Evolutionary conservation across 2,113 vertebrate genomes (phyloP).

Genomic region (Aramus guarauna): DNA sequence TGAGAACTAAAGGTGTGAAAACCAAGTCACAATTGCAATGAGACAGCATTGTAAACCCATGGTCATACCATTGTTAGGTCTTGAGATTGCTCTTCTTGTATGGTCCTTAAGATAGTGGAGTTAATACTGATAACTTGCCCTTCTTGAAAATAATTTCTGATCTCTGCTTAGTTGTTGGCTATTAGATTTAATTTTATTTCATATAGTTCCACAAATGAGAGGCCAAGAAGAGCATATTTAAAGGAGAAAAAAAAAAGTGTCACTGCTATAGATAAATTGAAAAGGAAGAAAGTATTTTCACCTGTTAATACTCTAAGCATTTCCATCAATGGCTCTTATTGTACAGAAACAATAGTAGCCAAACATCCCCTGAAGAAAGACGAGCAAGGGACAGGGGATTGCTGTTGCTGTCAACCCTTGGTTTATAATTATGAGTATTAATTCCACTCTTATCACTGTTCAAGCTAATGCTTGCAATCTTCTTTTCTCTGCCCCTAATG

Average conservation of each 20-base stretch:
- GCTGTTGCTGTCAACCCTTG: not conserved
- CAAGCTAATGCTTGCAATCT: not conserved
- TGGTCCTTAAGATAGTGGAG: not conserved
- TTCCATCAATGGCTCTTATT: rapidly evolving
- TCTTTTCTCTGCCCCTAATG: not conserved
- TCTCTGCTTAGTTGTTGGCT: not conserved
- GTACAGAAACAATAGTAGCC: not conserved
- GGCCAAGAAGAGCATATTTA: not conserved
- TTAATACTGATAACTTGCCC: not conserved
- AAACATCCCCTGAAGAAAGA: not conserved
- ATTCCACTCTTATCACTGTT: not conserved
- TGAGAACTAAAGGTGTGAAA: not conserved
- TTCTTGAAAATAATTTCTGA: not conserved
- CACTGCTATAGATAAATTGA: not conserved
- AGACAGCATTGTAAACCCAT: not conserved
- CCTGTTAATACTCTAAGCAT: not conserved
- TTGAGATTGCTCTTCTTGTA: not conserved
- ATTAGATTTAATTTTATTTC: not conserved
- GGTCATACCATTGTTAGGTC: not conserved
- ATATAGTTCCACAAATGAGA: not conserved
- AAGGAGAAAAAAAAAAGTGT: not conserved
- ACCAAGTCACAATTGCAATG: not conserved
- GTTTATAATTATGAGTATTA: not conserved
- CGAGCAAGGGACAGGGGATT: not conserved
- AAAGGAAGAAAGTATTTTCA: not conserved